These are phyloP conservation scores for Drosophila sp. DNA, from an alignment of 1,140 invertebrate genomes.

Conservation along the genomic window DNA sequence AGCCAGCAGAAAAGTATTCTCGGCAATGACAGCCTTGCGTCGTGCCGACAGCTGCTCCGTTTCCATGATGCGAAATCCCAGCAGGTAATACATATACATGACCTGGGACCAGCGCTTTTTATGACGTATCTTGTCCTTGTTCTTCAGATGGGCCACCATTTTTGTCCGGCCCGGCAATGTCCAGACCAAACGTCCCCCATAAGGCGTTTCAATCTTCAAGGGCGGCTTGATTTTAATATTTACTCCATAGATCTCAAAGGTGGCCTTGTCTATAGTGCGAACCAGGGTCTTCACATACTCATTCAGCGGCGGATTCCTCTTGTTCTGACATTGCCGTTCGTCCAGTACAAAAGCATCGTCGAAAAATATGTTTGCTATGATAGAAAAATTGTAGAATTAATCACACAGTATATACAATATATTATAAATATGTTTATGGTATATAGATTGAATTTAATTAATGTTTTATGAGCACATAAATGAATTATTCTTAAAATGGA, in stretches of 20 bases:
- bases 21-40: slow-evolving; percentile 90
- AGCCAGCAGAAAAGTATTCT: slow-evolving; percentile 95
- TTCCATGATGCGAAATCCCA: slow-evolving; percentile 93
- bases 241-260: slow-evolving; percentile 90
- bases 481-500: no score
- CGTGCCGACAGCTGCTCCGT: slow-evolving; percentile 87
- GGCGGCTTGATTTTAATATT: slow-evolving; percentile 89
- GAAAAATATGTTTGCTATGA: slow-evolving; percentile 94
- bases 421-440: no score
- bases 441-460: no score
- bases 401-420: no score
- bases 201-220: slow-evolving; percentile 91
- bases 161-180: slow-evolving; percentile 93
- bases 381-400: not conserved
- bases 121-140: slow-evolving; percentile 94
- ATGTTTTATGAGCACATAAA: no score
- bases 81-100: slow-evolving; percentile 97
- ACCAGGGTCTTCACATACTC: slow-evolving; percentile 92
- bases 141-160: slow-evolving; percentile 94
- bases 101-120: slow-evolving; percentile 94
- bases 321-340: slow-evolving; percentile 86
- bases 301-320: slow-evolving; percentile 91
- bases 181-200: slow-evolving; percentile 94
- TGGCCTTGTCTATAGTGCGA: slow-evolving; percentile 90
- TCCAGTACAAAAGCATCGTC: slow-evolving; percentile 93